Evolutionary conservation across 2,113 vertebrate genomes (phyloP).

Genomic region (Phyllostomus discolor): DNA sequence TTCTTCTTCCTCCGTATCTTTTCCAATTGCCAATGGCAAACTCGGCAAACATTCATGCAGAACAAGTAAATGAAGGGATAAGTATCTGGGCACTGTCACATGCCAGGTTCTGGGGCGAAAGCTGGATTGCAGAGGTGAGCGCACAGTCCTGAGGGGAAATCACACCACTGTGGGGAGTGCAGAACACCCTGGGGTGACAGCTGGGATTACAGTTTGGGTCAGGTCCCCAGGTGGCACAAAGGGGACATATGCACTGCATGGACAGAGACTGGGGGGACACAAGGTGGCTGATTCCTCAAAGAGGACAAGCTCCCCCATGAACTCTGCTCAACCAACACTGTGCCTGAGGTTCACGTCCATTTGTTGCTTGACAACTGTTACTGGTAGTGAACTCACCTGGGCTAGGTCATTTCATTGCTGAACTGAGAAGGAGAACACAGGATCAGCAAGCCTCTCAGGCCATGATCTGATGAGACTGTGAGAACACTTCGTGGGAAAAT

Average conservation of each 20-base stretch:
- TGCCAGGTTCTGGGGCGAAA: background rate
- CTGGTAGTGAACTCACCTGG: background rate
- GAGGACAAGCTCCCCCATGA: background rate
- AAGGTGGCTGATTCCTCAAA: background rate
- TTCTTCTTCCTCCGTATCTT: background rate
- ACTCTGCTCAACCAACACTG: background rate
- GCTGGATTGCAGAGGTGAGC: background rate
- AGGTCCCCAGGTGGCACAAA: background rate
- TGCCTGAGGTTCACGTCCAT: background rate
- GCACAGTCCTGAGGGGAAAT: background rate
- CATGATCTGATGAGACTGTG: background rate
- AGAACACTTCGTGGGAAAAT: background rate
- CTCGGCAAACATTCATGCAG: background rate
- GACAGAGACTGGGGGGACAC: background rate
- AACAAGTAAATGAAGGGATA: constrained; percentile 7
- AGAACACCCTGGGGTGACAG: background rate
- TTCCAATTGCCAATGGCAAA: background rate
- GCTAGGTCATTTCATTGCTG: background rate
- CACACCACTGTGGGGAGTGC: background rate
- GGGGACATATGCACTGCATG: background rate
- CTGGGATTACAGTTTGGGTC: background rate
- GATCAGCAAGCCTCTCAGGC: background rate
- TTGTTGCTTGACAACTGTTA: background rate
- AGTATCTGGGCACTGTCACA: background rate
- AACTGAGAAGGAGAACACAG: background rate